Conservation (phyloP, 2,797 vertebrate species). For the Choloepus didactylus region DNA sequence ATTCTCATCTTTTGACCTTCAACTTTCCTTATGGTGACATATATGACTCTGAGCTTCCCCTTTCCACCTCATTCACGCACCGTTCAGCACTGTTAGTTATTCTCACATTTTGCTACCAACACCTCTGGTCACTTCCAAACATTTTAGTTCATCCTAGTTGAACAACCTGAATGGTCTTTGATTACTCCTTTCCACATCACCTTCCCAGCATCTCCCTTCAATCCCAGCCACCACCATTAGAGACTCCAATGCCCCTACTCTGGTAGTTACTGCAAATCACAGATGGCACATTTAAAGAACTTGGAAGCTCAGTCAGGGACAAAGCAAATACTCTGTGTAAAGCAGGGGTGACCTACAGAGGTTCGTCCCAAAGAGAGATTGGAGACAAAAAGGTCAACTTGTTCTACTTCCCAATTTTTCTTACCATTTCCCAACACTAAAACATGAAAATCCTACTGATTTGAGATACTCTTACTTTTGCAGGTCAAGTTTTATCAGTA, state of each 20-base stretch:
- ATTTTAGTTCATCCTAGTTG: no score
- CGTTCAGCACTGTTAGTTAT: no score
- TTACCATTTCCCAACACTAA: not conserved
- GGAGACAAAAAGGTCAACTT: not conserved
- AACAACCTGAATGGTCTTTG: no score
- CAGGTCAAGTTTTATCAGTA: not conserved
- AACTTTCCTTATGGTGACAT: no score
- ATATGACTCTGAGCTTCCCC: no score
- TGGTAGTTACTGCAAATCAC: not conserved
- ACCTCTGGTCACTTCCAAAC: no score
- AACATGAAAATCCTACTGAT: not conserved
- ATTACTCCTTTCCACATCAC: not conserved
- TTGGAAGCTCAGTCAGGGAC: not conserved
- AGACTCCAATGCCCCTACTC: not conserved
- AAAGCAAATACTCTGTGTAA: constrained; percentile 11
- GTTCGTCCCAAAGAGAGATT: not conserved
- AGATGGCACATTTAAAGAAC: not conserved
- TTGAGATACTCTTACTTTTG: not conserved
- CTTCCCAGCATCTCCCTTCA: not conserved
- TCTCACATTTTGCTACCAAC: no score
- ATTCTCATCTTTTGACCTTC: no score
- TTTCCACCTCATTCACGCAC: no score
- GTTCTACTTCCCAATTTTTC: not conserved
- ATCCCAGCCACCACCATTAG: not conserved
- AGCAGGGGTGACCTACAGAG: not conserved